Evolutionary conservation across 1,140 invertebrate species (phyloP).

Genomic region (Macrocentrus cingulum): DNA sequence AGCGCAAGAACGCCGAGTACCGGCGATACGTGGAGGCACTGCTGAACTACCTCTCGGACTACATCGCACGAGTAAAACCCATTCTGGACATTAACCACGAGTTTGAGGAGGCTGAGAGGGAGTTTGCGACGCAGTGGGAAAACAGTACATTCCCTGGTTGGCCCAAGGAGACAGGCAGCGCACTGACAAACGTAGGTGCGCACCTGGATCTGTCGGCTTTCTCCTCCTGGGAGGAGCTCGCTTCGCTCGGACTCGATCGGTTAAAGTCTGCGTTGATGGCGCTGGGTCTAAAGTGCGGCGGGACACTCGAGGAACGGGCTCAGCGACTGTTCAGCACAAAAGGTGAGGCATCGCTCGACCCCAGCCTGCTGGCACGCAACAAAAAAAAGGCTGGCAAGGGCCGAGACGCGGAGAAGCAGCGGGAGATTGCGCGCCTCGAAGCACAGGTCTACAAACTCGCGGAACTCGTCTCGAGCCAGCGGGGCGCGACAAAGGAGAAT

Average conservation of each 20-base stretch:
- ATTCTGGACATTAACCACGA: slow-evolving; percentile 82
- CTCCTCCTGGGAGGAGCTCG: slow-evolving; percentile 96
- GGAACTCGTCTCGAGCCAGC: slow-evolving; percentile 79
- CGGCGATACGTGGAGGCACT: slow-evolving; percentile 83
- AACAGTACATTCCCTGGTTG: slow-evolving; percentile 89
- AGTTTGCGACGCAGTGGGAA: slow-evolving; percentile 89
- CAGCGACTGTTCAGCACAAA: slow-evolving; percentile 94
- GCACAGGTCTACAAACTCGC: slow-evolving; percentile 86
- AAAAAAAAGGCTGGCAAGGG: slow-evolving; percentile 68
- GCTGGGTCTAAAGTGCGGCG: slow-evolving; percentile 97
- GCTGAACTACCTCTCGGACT: slow-evolving; percentile 86
- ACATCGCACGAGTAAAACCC: slow-evolving; percentile 86
- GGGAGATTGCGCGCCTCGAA: slow-evolving; percentile 83
- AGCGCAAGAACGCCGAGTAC: slow-evolving; percentile 93
- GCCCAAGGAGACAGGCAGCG: slow-evolving; percentile 95
- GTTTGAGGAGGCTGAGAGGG: slow-evolving; percentile 74
- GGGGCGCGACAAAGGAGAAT: slow-evolving; percentile 94
- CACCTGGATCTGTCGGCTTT: slow-evolving; percentile 97
- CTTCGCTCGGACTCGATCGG: slow-evolving; percentile 93
- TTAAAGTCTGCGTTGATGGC: slow-evolving; percentile 97
- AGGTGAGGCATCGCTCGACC: slow-evolving; percentile 88
- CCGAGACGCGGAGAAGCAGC: slow-evolving; percentile 73
- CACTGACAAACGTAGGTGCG: slow-evolving; percentile 88
- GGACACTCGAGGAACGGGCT: slow-evolving; percentile 95
- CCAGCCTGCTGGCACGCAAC: slow-evolving; percentile 86